These are phyloP conservation scores for Beris chalybata DNA, from an alignment of 2,888 invertebrate species.

Conservation along the genomic window DNA sequence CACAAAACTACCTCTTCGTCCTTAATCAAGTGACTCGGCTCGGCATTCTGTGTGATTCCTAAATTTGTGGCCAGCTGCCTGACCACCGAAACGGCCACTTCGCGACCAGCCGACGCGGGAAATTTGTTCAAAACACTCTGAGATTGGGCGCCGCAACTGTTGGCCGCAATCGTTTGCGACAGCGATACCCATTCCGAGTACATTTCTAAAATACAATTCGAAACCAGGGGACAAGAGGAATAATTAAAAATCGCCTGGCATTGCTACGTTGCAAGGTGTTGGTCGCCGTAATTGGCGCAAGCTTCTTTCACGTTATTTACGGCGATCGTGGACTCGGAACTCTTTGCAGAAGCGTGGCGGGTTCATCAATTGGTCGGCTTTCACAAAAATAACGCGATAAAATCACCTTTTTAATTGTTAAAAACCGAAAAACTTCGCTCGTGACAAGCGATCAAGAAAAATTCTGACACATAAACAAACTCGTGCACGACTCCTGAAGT, in stretches of 20 bases:
- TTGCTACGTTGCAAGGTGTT: conserved; percentile 19
- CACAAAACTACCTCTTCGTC: conserved; percentile 72
- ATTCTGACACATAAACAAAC: conserved; percentile 29
- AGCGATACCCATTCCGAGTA: conserved; percentile 63
- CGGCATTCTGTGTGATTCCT: conserved; percentile 76
- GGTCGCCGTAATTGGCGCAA: too few species aligned
- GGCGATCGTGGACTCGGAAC: too few species aligned
- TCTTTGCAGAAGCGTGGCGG: too few species aligned
- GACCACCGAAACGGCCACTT: conserved; percentile 65
- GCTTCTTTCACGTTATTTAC: too few species aligned
- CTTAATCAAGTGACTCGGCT: conserved; percentile 79
- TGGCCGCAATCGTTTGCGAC: conserved; percentile 55
- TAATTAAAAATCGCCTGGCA: conserved; percentile 6
- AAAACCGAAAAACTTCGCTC: conserved; percentile 7
- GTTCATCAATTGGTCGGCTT: too few species aligned
- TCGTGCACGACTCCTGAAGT: conserved; percentile 84
- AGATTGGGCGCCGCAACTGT: conserved; percentile 58
- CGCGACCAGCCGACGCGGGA: conserved; percentile 62
- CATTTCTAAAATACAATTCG: conserved; percentile 51
- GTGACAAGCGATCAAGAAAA: neutral
- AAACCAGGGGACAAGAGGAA: neutral
- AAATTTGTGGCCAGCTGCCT: conserved; percentile 64
- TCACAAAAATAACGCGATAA: neutral
- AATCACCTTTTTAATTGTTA: conserved; percentile 4
- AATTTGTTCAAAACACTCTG: conserved; percentile 65